Percentiles rank a stretch among this genome's conserved stretches.
Evolutionary conservation across 1,140 invertebrate genomes (phyloP).

Genomic region (Cotesia vestalis): DNA sequence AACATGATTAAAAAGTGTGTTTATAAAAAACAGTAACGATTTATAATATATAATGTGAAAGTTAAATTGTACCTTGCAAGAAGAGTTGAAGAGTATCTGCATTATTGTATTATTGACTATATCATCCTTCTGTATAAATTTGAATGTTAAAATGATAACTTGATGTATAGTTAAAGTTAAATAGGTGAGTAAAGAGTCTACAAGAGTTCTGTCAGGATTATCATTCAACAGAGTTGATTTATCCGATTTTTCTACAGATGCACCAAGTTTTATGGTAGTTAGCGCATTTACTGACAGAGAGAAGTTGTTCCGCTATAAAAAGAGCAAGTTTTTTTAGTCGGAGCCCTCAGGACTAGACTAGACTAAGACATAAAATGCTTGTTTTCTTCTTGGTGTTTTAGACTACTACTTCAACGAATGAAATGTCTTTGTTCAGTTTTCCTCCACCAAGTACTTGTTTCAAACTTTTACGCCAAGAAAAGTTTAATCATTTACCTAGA

Average conservation of each 20-base stretch:
- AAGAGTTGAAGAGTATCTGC: neutral
- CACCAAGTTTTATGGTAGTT: slow-evolving; percentile 22
- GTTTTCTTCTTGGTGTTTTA: slow-evolving; percentile 15
- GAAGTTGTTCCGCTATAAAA: slow-evolving; percentile 11
- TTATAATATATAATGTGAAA: neutral
- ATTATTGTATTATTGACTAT: slow-evolving; percentile 11
- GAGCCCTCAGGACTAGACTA: neutral
- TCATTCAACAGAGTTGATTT: slow-evolving; percentile 23
- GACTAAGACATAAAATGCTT: neutral
- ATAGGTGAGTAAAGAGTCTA: neutral
- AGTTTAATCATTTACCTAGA: slow-evolving; percentile 27
- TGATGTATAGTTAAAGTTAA: slow-evolving; percentile 4
- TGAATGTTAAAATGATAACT: neutral
- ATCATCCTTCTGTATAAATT: neutral
- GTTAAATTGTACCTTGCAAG: neutral
- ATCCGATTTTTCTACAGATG: slow-evolving; percentile 20
- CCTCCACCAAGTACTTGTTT: slow-evolving; percentile 15
- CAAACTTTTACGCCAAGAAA: slow-evolving; percentile 21
- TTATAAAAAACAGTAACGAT: neutral
- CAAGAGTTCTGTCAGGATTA: neutral
- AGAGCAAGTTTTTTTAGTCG: slow-evolving; percentile 1
- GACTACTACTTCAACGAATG: slow-evolving; percentile 2
- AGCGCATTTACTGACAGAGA: slow-evolving; percentile 20
- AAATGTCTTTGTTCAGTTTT: slow-evolving; percentile 18
- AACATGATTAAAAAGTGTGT: neutral